Percentiles rank a stretch among this genome's conserved stretches.
phyloP scores from a whole-genome alignment of 2,113 vertebrate genomes.

The Rousettus leschenaultii region DNA sequence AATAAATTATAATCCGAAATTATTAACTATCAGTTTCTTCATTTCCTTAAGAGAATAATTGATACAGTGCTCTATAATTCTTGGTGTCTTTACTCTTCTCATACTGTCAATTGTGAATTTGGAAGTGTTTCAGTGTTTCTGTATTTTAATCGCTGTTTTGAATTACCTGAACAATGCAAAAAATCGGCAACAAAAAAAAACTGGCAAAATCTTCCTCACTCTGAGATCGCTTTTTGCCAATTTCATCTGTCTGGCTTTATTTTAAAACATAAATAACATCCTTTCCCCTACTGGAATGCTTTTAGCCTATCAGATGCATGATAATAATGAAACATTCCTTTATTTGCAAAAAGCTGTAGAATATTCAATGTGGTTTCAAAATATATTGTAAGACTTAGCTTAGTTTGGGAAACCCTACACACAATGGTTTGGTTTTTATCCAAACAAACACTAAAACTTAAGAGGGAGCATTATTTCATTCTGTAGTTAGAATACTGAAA shows the following conservation, averaged over 20 bases:
- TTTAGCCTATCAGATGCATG: neutral
- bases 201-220: neutral
- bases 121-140: neutral
- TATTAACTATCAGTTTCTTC: neutral
- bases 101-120: neutral
- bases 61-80: neutral
- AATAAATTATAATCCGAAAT: neutral
- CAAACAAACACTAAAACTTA: neutral
- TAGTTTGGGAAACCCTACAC: neutral
- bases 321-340: slow-evolving; percentile 33
- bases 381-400: neutral
- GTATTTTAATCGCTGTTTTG: slow-evolving; percentile 13
- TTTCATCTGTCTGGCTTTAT: slow-evolving; percentile 11
- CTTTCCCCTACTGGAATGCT: neutral
- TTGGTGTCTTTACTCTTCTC: neutral
- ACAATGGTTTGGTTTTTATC: neutral
- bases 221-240: neutral
- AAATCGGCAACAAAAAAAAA: neutral
- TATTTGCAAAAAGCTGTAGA: slow-evolving; percentile 6
- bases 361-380: slow-evolving; percentile 22
- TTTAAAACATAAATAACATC: slow-evolving; percentile 26
- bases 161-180: slow-evolving; percentile 19
- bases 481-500: neutral
- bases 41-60: neutral
- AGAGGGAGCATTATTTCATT: neutral